Percentiles rank a stretch among this genome's conserved stretches.
Conservation (phyloP, 92 coral and sea anemone species). For the Plumapathes pennacea region DNA sequence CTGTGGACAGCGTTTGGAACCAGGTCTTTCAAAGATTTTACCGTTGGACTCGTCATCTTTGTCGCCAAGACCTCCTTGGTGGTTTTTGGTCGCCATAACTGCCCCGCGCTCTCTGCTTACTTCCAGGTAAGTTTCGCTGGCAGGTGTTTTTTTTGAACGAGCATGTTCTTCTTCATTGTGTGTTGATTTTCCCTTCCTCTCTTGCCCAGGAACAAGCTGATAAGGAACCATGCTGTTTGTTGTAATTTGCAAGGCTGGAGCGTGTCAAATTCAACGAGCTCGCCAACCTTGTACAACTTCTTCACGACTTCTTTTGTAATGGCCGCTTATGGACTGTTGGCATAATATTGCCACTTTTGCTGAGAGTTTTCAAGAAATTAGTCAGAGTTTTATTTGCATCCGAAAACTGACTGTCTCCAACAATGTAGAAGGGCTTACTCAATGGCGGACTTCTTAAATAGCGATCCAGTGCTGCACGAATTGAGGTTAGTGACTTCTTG, state of each 20-base stretch:
- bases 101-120: constrained; percentile 36
- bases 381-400: constrained; percentile 32
- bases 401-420: constrained; percentile 29
- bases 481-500: constrained; percentile 26
- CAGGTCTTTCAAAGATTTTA: constrained; percentile 33
- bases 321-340: constrained; percentile 31
- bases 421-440: constrained; percentile 24
- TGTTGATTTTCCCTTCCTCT: constrained; percentile 58
- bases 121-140: constrained; percentile 21
- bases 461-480: constrained; percentile 30
- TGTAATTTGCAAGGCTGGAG: constrained; percentile 39
- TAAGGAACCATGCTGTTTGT: constrained; percentile 48
- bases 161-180: constrained; percentile 21
- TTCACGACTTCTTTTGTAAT: constrained; percentile 32
- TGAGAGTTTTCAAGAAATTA: constrained; percentile 32
- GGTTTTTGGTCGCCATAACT: constrained; percentile 46
- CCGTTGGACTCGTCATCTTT: constrained; percentile 46
- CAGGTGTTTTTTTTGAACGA: constrained; percentile 30
- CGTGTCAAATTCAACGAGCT: constrained; percentile 32
- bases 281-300: constrained; percentile 38
- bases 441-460: constrained; percentile 37
- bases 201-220: constrained; percentile 43
- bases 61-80: constrained; percentile 45
- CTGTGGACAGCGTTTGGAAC: constrained; percentile 43
- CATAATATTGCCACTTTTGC: constrained; percentile 29